These are phyloP conservation scores for Scrobipalpa costella DNA, from an alignment of 2,888 invertebrate species.

Conservation along the genomic window DNA sequence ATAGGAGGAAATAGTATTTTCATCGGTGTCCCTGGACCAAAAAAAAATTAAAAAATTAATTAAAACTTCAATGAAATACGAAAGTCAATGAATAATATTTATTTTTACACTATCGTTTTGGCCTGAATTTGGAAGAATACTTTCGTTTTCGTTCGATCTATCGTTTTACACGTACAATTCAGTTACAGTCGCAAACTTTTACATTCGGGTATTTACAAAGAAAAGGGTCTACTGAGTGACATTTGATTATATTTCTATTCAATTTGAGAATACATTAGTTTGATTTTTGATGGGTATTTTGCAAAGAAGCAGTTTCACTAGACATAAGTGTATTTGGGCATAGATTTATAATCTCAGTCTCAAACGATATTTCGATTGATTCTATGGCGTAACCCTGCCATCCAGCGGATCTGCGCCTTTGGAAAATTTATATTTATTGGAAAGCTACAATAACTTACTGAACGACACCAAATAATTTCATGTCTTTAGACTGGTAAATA, in stretches of 20 bases:
- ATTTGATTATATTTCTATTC: not conserved
- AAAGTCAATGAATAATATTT: conserved; percentile 58
- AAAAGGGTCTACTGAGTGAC: not conserved
- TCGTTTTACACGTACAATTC: conserved; percentile 42
- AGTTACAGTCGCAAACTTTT: conserved; percentile 52
- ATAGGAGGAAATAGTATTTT: not conserved
- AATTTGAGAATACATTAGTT: too few species aligned
- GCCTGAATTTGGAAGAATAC: conserved; percentile 76
- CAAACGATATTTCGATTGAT: too few species aligned
- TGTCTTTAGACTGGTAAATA: not conserved
- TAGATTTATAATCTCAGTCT: too few species aligned
- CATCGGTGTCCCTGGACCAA: not conserved
- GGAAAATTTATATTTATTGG: too few species aligned
- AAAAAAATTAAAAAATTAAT: conserved; percentile 27
- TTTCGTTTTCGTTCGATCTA: conserved; percentile 56
- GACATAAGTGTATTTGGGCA: too few species aligned
- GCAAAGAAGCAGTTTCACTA: too few species aligned
- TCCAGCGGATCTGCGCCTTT: too few species aligned
- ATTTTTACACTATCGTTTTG: conserved; percentile 74
- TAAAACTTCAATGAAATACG: conserved; percentile 37
- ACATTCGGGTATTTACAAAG: conserved; percentile 13
- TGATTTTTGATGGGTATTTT: too few species aligned
- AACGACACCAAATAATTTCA: not conserved
- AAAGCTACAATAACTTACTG: not conserved
- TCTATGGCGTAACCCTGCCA: too few species aligned